Base-by-base conservation (phyloP, 1,140 invertebrate genomes). In the Drosophila novamexicana region DNA sequence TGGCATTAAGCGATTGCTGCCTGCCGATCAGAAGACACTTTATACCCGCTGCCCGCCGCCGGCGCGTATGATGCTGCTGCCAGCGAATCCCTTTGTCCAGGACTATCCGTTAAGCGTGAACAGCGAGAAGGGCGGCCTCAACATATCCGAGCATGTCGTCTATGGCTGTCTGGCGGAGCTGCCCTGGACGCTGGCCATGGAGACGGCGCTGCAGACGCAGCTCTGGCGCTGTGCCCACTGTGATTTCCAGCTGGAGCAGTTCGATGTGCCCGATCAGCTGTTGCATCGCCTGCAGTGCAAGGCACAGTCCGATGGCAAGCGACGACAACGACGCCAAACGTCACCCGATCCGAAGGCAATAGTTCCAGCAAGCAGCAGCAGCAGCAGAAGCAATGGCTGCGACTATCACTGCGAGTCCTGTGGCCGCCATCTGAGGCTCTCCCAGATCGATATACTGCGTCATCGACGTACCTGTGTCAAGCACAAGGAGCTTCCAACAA, bases 101-200 rank as follows among this genome's bases (percentile, higher is more conserved):
- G 94, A 95, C 49, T 96, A 94, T 90, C 64, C 92, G 65, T 93
- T 94, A 37, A 86, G 93, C 77, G 90, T 93, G 22, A 94, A 97
- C 93, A 69, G 94, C 79, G 94, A 94, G 78, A 98, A 98, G 93
- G 98, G 98, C 16, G 98, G 98, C 1, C 91, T 97, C 37, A 95
- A 95, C 78, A 93, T 99, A 3, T 96, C 96, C 6, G 95, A 96
- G 64, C 97, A 96, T 93, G 94, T 99, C 12, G 96, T 96, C 56
- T 98, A 96, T 92, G 96, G 96, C 91, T 98, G 98, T 29, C 89
- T 95, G 57, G 79, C 94, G 45, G 94, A 95, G 92, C 93, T 93
- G 62, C 94, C 94, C 56, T 95, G 95, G 94, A 95, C 94, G 65
- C 92, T 94, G 44, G 94, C 93, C 67, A 92, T 94, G 77, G 92